phyloP scores from a whole-genome alignment of 2,113 vertebrate species.

The Cryptomyrus ogoouensis region DNA sequence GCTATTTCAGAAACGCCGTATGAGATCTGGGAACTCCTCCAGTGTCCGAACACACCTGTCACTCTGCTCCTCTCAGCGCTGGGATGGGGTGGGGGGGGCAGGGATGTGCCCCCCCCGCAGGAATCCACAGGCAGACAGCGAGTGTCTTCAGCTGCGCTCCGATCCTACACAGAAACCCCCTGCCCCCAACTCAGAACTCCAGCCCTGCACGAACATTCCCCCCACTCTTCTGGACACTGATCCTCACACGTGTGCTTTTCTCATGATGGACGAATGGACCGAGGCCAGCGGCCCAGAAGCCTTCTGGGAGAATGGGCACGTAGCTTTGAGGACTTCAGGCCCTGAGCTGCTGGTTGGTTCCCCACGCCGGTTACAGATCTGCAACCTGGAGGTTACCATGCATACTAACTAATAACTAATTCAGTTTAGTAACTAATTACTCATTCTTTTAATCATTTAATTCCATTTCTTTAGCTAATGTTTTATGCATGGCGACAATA shows the following conservation, averaged over 20 bases:
- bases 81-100: neutral
- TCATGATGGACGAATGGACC: neutral
- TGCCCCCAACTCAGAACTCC: neutral
- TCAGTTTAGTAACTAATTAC: neutral
- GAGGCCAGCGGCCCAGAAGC: neutral
- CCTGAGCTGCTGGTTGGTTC: neutral
- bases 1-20: neutral
- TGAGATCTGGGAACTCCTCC: neutral
- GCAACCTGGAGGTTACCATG: neutral
- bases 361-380: neutral
- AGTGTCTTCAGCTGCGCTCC: neutral
- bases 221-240: neutral
- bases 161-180: neutral
- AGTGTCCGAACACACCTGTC: slow-evolving; percentile 20
- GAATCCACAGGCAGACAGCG: neutral
- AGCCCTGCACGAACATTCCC: neutral
- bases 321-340: neutral
- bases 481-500: neutral
- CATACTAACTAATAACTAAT: neutral
- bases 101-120: neutral
- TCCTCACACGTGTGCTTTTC: neutral
- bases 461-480: neutral
- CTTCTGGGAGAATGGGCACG: neutral
- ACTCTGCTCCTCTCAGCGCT: neutral
- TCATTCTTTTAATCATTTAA: slow-evolving; percentile 1